Base-by-base conservation (phyloP, 2,113 vertebrate species). In the Trematomus loennbergii region DNA sequence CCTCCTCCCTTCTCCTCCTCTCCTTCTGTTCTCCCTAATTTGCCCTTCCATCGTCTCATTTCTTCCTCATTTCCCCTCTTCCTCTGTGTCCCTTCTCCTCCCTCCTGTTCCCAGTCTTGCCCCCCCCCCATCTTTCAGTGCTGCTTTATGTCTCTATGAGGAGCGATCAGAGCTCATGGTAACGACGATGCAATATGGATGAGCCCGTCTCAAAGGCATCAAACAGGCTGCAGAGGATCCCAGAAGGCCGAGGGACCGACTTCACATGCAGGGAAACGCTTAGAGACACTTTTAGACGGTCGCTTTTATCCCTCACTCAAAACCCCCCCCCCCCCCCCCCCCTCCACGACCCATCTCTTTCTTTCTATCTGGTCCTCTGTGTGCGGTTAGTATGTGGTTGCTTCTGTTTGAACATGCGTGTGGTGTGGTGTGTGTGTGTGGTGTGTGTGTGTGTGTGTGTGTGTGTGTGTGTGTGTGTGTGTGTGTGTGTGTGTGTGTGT, bases 111-210 rank as follows among this genome's bases (percentile, higher is more conserved):
- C n/a, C n/a, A n/a, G n/a, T n/a, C n/a, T n/a, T n/a, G n/a, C 48
- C 36, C 49, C 7, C 5, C 17, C 15, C 12, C 12, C 4, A 52
- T 16, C 16, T 36, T 40, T 75, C 72, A 13, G n/a, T 43, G 43
- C 53, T 78, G 17, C 75, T 82, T 83, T 81, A 81, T 78, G 78
- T 87, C 75, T 84, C 76, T 57, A 43, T 64, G 78, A 83, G 78
- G 77, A 74, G 61, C 29, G 62, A 92, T 90, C 87, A 86, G 18
- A 90, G 86, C 84, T 82, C 82, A 88, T 78, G 84, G 80, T 87
- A 87, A 83, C 85, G 83, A 82, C 48, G 71, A 93, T 93, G 89
- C 76, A 91, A 93, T 90, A 93, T 91, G 89, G 84, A 91, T 91
- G 90, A 94, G 86, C 20, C 78, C 45, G 70, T 84, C 92, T 90